phyloP scores from a whole-genome alignment of 2,797 vertebrate genomes.

The Menidia menidia region DNA sequence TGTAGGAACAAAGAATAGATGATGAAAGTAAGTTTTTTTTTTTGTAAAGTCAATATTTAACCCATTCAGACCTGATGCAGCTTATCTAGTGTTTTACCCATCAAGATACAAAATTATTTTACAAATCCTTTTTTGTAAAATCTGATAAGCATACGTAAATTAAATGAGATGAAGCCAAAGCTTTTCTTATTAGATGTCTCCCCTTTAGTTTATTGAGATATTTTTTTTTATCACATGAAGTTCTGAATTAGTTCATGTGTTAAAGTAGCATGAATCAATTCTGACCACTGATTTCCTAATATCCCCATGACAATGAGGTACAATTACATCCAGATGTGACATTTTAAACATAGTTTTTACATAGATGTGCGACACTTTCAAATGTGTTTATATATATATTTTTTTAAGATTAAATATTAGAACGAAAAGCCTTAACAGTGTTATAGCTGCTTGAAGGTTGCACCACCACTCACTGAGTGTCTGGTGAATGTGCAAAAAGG shows the following conservation, averaged over 20 bases:
- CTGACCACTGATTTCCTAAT: too few species aligned
- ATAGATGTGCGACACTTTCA: background rate
- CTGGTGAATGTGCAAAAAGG: background rate
- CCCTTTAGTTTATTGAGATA: background rate
- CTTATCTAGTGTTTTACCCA: too few species aligned
- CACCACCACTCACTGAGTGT: background rate
- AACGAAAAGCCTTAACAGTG: background rate
- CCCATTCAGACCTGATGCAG: background rate
- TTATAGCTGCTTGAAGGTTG: background rate
- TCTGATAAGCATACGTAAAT: too few species aligned
- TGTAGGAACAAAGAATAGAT: constrained; percentile 34
- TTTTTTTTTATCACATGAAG: background rate
- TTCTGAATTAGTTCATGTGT: background rate
- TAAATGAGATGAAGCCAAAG: background rate
- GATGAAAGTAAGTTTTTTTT: background rate
- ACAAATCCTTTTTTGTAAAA: too few species aligned
- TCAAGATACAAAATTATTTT: too few species aligned
- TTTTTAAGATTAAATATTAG: background rate
- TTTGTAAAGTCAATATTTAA: background rate
- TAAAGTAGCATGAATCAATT: background rate
- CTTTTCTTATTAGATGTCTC: background rate
- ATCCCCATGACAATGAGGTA: background rate
- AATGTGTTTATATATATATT: background rate
- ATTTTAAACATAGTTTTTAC: background rate
- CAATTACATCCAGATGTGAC: background rate